Conservation (phyloP, 2,113 vertebrate genomes). For the Meles meles region DNA sequence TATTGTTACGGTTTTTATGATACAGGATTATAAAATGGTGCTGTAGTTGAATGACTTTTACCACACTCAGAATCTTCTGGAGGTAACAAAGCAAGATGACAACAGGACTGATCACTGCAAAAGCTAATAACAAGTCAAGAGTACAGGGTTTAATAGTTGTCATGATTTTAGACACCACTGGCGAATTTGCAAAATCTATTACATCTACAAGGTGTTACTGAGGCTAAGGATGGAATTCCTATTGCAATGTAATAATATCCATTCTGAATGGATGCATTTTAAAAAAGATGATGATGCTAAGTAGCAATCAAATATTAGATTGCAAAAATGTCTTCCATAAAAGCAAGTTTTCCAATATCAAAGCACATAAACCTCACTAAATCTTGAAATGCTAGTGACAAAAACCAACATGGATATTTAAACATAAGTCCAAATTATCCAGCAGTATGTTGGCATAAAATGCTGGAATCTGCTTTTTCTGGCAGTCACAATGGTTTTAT, state of each 20-base stretch:
- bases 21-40: background rate
- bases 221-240: background rate
- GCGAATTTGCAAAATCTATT: constrained; percentile 1
- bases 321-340: constrained; percentile 12
- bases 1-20: background rate
- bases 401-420: background rate
- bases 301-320: background rate
- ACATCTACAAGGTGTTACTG: background rate
- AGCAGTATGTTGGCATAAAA: background rate
- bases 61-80: background rate
- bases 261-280: background rate
- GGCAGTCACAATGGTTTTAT: background rate
- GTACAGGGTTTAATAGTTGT: background rate
- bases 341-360: background rate
- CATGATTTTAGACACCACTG: background rate
- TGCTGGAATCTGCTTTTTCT: background rate
- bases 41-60: background rate
- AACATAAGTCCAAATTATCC: background rate
- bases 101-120: background rate
- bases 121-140: background rate
- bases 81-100: background rate
- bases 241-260: background rate
- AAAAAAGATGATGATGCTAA: constrained; percentile 10
- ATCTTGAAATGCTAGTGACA: background rate
- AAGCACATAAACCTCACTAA: background rate